Conservation (phyloP, 2,888 invertebrate species). For the Aphodius granarius region DNA sequence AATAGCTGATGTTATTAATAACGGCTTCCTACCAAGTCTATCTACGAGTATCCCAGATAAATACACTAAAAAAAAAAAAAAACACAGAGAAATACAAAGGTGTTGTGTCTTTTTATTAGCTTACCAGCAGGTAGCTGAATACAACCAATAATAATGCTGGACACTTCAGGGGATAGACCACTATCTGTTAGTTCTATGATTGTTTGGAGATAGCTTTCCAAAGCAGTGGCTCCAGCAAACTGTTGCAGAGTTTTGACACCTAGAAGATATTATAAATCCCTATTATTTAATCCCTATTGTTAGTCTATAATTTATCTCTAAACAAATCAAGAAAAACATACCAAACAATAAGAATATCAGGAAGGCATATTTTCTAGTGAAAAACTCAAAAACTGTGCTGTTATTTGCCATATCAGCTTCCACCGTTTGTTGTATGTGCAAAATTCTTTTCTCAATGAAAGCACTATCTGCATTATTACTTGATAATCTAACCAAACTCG, state of each 20-base stretch:
- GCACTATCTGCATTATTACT: slow-evolving; percentile 47
- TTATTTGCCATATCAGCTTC: slow-evolving; percentile 46
- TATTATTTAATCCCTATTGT: slow-evolving; percentile 29
- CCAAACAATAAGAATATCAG: slow-evolving; percentile 44
- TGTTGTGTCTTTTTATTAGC: slow-evolving; percentile 12
- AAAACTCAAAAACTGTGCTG: slow-evolving; percentile 45
- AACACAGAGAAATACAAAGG: background rate
- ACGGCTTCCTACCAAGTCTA: slow-evolving; percentile 58
- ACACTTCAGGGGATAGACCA: slow-evolving; percentile 58
- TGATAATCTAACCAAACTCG: slow-evolving; percentile 42
- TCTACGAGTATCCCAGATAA: slow-evolving; percentile 51
- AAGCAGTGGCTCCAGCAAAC: slow-evolving; percentile 61
- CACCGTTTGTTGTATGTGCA: slow-evolving; percentile 48
- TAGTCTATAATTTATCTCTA: no score
- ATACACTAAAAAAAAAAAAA: slow-evolving; percentile 13
- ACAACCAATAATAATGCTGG: slow-evolving; percentile 62
- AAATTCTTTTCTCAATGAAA: slow-evolving; percentile 48
- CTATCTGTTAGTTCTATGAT: slow-evolving; percentile 60
- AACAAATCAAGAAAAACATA: background rate
- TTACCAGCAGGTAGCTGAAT: slow-evolving; percentile 61
- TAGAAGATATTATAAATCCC: slow-evolving; percentile 38
- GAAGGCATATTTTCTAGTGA: slow-evolving; percentile 34
- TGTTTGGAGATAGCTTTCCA: slow-evolving; percentile 63
- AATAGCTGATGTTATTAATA: slow-evolving; percentile 59
- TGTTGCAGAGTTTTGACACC: slow-evolving; percentile 62